phyloP scores from a whole-genome alignment of 2,888 invertebrate species.

The Rotaria socialis region DNA sequence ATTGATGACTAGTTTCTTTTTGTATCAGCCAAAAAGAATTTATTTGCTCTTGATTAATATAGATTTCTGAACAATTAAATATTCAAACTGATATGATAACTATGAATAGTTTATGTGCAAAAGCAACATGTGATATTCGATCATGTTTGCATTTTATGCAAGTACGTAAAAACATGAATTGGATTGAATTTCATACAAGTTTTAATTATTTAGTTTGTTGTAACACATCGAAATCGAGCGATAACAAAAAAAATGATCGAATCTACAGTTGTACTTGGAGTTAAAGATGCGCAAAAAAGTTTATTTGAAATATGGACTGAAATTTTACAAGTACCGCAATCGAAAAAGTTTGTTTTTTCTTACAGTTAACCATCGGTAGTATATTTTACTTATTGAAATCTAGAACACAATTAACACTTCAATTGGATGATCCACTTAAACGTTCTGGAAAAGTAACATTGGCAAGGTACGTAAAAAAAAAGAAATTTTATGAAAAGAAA shows the following conservation, averaged over 20 bases:
- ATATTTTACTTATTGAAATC: no score
- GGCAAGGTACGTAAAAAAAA: neutral
- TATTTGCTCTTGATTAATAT: neutral
- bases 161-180: neutral
- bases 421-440: constrained; percentile 9
- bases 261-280: neutral
- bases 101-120: neutral
- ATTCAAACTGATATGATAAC: neutral
- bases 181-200: neutral
- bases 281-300: constrained; percentile 30
- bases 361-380: no score
- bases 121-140: constrained; percentile 4
- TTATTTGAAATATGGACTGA: constrained; percentile 26
- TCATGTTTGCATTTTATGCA: constrained; percentile 32
- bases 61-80: constrained; percentile 3
- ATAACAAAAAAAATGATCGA: constrained; percentile 2
- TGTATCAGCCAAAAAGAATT: neutral
- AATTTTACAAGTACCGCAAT: constrained; percentile 4
- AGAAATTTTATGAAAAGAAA: no score
- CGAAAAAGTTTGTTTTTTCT: neutral
- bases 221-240: neutral
- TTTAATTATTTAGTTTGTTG: neutral
- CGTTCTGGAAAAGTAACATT: neutral
- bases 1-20: constrained; percentile 50
- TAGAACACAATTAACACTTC: neutral